phyloP scores from a whole-genome alignment of 2,113 vertebrate genomes.

The Echinops telfairi region DNA sequence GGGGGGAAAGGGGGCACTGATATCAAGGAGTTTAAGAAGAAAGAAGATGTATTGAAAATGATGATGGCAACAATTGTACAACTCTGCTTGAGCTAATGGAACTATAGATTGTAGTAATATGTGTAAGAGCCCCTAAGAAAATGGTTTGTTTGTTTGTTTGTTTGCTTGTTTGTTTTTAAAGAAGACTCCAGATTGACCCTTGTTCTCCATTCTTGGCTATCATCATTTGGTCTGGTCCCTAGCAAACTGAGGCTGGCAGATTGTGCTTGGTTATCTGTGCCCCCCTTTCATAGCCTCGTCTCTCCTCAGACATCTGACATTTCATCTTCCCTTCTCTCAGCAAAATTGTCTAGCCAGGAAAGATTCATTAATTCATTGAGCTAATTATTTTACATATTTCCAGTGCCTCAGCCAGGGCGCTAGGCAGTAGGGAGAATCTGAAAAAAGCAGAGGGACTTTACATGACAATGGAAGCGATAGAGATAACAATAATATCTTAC shows the following conservation, averaged over 20 bases:
- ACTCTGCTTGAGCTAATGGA: too few species aligned
- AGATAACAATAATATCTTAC: background rate
- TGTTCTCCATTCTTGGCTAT: background rate
- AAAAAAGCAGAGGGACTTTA: background rate
- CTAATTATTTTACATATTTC: background rate
- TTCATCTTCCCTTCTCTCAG: background rate
- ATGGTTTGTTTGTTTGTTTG: background rate
- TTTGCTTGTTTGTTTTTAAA: background rate
- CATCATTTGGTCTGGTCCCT: background rate
- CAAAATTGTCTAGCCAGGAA: background rate
- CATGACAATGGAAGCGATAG: background rate
- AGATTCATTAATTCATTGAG: background rate
- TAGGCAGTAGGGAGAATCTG: background rate
- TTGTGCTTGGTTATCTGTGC: background rate
- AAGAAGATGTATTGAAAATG: too few species aligned
- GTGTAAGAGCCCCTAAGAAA: too few species aligned
- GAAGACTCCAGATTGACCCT: background rate
- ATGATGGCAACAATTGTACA: too few species aligned
- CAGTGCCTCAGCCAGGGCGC: background rate
- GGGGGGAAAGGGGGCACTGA: too few species aligned
- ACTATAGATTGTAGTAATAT: too few species aligned
- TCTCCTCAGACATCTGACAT: background rate
- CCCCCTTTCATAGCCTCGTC: background rate
- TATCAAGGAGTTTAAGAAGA: too few species aligned
- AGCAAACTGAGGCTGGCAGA: background rate